These are phyloP conservation scores for Listrodromus nycthemerus DNA, from an alignment of 2,888 invertebrate species.

Conservation along the genomic window DNA sequence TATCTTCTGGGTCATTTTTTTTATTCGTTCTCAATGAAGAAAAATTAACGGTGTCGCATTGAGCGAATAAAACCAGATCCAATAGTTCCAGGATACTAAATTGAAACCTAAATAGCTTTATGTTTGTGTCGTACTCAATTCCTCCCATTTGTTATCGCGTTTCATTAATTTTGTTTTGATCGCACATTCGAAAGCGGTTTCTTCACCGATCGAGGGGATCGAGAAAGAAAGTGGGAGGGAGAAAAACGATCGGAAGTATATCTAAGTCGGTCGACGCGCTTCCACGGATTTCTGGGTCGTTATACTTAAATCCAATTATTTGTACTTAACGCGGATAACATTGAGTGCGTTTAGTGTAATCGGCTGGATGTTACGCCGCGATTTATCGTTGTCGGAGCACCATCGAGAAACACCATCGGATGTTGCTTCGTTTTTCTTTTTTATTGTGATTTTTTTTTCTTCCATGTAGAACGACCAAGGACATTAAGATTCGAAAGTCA, in stretches of 20 bases:
- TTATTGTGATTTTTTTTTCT: neutral
- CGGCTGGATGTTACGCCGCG: constrained; percentile 12
- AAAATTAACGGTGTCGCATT: no score
- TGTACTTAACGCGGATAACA: constrained; percentile 19
- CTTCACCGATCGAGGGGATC: constrained; percentile 16
- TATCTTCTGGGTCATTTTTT: no score
- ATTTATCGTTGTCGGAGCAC: constrained; percentile 25
- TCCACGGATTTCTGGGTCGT: constrained; percentile 69
- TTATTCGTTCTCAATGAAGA: no score
- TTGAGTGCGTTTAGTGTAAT: neutral
- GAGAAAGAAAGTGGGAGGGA: constrained; percentile 25
- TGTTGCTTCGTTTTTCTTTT: neutral
- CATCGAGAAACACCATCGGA: constrained; percentile 3
- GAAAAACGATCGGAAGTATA: constrained; percentile 39
- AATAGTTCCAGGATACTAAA: neutral
- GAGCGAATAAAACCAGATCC: neutral
- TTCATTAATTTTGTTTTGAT: constrained; percentile 32
- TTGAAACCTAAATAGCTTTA: neutral
- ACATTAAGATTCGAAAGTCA: constrained; percentile 20
- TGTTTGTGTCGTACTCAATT: constrained; percentile 15
- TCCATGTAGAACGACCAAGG: neutral
- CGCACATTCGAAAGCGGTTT: constrained; percentile 59
- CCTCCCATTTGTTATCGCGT: constrained; percentile 2
- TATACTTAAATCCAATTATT: constrained; percentile 60
- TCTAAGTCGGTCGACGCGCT: constrained; percentile 68